Percentiles rank a stretch among this genome's conserved stretches.
Evolutionary conservation across 2,888 invertebrate genomes (phyloP).

Genomic region (Dendrolimus pini): DNA sequence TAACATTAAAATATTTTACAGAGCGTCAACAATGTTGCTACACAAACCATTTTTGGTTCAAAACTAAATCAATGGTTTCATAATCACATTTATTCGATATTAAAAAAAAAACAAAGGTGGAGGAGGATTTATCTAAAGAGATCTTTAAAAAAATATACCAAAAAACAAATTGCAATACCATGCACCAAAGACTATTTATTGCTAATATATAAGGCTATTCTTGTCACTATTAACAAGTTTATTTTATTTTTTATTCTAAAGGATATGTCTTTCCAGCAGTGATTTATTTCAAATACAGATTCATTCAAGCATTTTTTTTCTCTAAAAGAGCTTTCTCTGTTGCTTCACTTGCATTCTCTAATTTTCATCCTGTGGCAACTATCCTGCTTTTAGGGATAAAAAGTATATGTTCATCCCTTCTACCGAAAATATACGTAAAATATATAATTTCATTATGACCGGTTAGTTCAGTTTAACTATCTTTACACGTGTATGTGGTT

Average conservation of each 20-base stretch:
- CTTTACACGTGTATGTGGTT: no score
- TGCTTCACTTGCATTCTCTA: no score
- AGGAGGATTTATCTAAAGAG: constrained; percentile 1
- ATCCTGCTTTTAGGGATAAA: no score
- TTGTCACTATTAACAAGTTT: constrained; percentile 18
- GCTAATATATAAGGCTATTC: constrained; percentile 19
- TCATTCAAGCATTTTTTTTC: not conserved
- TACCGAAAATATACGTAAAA: no score
- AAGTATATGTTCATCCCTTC: no score
- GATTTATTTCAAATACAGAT: constrained; percentile 15
- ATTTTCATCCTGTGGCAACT: no score
- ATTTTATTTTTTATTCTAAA: constrained; percentile 10
- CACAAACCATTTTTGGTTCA: constrained; percentile 51
- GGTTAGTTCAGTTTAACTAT: no score
- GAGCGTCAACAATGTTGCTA: constrained; percentile 49
- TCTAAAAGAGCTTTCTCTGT: no score
- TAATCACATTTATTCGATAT: constrained; percentile 50
- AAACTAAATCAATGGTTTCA: constrained; percentile 66
- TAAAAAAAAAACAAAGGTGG: constrained; percentile 16
- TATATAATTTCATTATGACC: no score
- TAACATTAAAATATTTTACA: constrained; percentile 22
- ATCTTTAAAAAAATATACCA: not conserved
- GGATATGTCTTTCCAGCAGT: constrained; percentile 10
- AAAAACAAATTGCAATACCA: constrained; percentile 3
- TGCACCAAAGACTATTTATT: constrained; percentile 2